Conservation (phyloP, 2,888 invertebrate genomes). For the Syrphus vitripennis region DNA sequence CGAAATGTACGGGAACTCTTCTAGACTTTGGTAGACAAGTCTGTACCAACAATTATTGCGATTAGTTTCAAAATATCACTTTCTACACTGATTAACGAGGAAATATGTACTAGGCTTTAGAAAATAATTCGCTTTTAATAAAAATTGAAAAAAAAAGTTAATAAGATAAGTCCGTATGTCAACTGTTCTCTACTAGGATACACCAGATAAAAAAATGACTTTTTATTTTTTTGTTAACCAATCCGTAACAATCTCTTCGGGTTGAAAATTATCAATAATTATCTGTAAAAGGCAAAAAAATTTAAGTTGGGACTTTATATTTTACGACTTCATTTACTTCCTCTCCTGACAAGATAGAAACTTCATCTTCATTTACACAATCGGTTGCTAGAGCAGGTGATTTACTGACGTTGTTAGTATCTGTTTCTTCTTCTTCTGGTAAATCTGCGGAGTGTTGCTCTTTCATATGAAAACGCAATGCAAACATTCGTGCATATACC, state of each 20-base stretch:
- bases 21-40: too few relatives aligned
- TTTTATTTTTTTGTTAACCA: conserved; percentile 74
- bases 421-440: conserved; percentile 51
- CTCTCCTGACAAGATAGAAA: conserved; percentile 76
- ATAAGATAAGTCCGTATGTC: too few relatives aligned
- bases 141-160: too few relatives aligned
- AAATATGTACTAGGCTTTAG: too few relatives aligned
- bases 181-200: too few relatives aligned
- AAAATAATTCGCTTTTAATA: too few relatives aligned
- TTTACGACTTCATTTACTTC: conserved; percentile 71
- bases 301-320: background rate
- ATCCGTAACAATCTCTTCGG: conserved; percentile 79
- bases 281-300: conserved; percentile 75
- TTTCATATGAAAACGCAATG: conserved; percentile 87
- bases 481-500: conserved; percentile 88
- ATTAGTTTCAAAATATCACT: too few relatives aligned
- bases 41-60: too few relatives aligned
- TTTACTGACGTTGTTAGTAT: conserved; percentile 9
- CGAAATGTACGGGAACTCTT: too few relatives aligned
- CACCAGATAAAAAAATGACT: background rate
- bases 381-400: background rate
- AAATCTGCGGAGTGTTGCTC: conserved; percentile 82
- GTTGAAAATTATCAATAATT: conserved; percentile 77
- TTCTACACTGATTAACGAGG: too few relatives aligned
- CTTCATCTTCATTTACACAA: conserved; percentile 74